Evolutionary conservation across 1,140 invertebrate species (phyloP).

Genomic region (Drosophila elegans): DNA sequence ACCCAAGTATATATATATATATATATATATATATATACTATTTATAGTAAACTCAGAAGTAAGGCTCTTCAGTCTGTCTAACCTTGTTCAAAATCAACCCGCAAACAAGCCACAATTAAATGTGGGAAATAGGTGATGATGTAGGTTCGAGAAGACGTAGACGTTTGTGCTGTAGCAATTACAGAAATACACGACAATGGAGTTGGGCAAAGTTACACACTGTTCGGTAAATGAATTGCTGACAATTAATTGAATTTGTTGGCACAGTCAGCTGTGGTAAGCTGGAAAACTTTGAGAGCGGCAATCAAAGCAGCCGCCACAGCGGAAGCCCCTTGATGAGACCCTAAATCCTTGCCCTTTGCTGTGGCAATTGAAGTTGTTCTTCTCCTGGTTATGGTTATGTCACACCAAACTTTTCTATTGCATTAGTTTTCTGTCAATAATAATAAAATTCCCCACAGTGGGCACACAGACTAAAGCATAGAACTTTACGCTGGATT

Average conservation of each 20-base stretch:
- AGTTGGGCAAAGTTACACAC: constrained; percentile 35
- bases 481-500: not conserved
- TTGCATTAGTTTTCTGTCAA: constrained; percentile 48
- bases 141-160: not conserved
- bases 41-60: no score
- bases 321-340: constrained; percentile 44
- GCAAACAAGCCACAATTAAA: constrained; percentile 4
- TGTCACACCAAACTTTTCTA: constrained; percentile 50
- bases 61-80: no score
- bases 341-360: constrained; percentile 32
- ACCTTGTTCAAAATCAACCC: constrained; percentile 2
- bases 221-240: constrained; percentile 61
- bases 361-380: constrained; percentile 17
- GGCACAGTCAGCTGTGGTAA: constrained; percentile 27
- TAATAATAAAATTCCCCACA: constrained; percentile 52
- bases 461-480: not conserved
- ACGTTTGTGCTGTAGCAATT: constrained; percentile 19
- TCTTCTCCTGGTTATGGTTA: constrained; percentile 33
- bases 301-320: constrained; percentile 34
- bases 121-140: constrained; percentile 14
- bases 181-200: constrained; percentile 22
- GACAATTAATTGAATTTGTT: constrained; percentile 73
- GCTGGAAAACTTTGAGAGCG: constrained; percentile 18
- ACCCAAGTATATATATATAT: no score
- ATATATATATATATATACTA: no score